Conservation (phyloP, 2,797 vertebrate genomes). For the Mormyrus proboscirostris region DNA sequence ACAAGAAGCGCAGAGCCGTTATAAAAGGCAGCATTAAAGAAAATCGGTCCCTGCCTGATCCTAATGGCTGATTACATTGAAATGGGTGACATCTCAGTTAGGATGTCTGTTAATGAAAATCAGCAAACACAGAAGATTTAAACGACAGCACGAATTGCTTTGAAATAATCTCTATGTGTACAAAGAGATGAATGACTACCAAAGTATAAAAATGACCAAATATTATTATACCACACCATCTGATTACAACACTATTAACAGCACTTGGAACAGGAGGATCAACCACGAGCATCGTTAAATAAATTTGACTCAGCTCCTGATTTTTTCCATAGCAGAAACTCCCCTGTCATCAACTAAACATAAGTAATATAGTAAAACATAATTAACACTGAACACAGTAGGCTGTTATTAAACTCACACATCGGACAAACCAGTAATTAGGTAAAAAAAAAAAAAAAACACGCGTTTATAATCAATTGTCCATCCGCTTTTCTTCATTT, state of each 20-base stretch:
- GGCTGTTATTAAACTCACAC: background rate
- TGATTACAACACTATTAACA: background rate
- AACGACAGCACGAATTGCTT: background rate
- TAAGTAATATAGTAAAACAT: background rate
- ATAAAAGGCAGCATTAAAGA: background rate
- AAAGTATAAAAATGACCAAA: background rate
- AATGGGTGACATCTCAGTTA: background rate
- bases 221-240: background rate
- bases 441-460: background rate
- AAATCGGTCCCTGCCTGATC: background rate
- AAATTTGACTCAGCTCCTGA: background rate
- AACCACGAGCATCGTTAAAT: background rate
- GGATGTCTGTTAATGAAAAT: background rate
- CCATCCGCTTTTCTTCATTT: too few relatives aligned
- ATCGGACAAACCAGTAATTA: background rate
- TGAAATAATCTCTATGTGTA: background rate
- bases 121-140: background rate
- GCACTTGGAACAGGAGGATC: background rate
- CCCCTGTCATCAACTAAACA: background rate
- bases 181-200: background rate
- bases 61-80: background rate
- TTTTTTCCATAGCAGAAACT: background rate
- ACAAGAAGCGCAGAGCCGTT: background rate
- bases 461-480: too few relatives aligned
- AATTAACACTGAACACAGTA: background rate